These are phyloP conservation scores for Musca vetustissima DNA, from an alignment of 1,140 invertebrate genomes.

Conservation along the genomic window DNA sequence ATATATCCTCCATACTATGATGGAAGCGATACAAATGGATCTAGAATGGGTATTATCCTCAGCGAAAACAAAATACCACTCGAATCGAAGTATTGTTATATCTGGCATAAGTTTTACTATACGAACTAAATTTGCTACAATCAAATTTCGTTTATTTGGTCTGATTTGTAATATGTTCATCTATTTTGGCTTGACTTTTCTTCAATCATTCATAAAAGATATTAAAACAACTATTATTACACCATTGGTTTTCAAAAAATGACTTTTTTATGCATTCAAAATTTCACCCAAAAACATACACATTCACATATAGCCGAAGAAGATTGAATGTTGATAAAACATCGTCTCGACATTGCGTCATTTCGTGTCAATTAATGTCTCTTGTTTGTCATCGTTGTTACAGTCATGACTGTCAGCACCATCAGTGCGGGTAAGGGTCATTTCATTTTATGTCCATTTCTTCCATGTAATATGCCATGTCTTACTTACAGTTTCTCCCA, in stretches of 20 bases:
- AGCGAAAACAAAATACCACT: too few relatives aligned
- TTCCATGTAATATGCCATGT: slow-evolving; percentile 5
- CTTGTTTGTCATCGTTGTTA: slow-evolving; percentile 26
- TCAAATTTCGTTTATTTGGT: too few relatives aligned
- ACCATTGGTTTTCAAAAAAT: not conserved
- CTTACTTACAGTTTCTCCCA: not conserved
- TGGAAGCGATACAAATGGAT: too few relatives aligned
- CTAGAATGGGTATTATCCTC: too few relatives aligned
- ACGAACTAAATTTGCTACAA: too few relatives aligned
- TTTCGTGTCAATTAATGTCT: slow-evolving; percentile 28
- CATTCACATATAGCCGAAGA: not conserved
- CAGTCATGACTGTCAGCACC: slow-evolving; percentile 24
- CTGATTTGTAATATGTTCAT: too few relatives aligned
- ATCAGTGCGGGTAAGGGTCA: not conserved
- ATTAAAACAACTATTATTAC: too few relatives aligned
- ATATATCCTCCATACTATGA: too few relatives aligned
- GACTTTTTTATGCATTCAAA: slow-evolving; percentile 7
- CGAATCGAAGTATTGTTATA: too few relatives aligned
- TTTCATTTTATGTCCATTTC: not conserved
- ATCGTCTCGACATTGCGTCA: slow-evolving; percentile 4
- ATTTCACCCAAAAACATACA: not conserved
- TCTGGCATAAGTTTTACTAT: too few relatives aligned
- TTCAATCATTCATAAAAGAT: too few relatives aligned
- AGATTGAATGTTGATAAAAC: not conserved
- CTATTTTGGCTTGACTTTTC: too few relatives aligned